Evolutionary conservation across 1,140 invertebrate species (phyloP).

Genomic region (Meloidogyne hapla): DNA sequence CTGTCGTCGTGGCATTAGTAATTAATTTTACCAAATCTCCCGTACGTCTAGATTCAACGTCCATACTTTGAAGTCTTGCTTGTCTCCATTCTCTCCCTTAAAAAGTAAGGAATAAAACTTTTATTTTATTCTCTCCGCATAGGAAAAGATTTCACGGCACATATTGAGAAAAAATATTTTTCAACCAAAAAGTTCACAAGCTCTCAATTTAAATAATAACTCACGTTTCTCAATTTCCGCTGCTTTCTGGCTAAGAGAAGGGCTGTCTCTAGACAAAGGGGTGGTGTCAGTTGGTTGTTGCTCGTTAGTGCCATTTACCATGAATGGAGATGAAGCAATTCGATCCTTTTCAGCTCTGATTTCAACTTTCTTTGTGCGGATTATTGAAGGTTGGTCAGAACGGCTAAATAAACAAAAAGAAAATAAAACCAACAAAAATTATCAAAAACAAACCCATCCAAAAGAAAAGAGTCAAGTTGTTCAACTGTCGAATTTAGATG

Average conservation of each 20-base stretch:
- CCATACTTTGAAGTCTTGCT: constrained; percentile 46
- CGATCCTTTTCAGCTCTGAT: constrained; percentile 34
- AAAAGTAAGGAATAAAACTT: neutral
- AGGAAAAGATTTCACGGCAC: too few relatives aligned
- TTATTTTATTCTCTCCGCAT: too few relatives aligned
- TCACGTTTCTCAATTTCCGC: constrained; percentile 45
- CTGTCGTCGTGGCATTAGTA: constrained; percentile 18
- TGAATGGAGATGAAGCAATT: neutral
- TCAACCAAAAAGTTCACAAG: neutral
- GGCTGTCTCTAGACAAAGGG: constrained; percentile 14
- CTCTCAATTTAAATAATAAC: neutral
- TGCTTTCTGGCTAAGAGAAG: constrained; percentile 39
- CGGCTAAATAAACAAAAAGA: constrained; percentile 8
- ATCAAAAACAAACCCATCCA: neutral
- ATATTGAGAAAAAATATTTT: too few relatives aligned
- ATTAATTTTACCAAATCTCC: constrained; percentile 52
- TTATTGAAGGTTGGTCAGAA: constrained; percentile 27
- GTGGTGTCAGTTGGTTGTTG: neutral
- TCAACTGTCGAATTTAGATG: neutral
- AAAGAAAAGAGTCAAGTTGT: neutral
- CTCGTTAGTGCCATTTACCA: neutral
- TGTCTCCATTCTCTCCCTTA: constrained; percentile 45
- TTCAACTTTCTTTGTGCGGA: constrained; percentile 41
- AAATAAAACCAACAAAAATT: neutral
- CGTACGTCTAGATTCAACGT: constrained; percentile 45